Evolutionary conservation across 2,888 invertebrate genomes (phyloP).

Genomic region (Eupsilia transversa): DNA sequence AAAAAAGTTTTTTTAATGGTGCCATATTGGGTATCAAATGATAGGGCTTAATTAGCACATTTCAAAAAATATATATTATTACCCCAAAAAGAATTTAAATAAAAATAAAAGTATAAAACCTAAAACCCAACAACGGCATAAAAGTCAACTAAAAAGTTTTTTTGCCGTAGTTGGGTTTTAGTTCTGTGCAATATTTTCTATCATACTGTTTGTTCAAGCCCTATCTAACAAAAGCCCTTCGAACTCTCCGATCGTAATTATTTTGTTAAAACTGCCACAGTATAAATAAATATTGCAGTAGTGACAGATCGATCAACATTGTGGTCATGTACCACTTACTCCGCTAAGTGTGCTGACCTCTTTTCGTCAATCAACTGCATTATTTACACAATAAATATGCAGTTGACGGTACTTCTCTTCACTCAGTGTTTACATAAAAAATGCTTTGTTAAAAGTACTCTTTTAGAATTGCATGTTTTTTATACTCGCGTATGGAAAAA

Average conservation of each 20-base stretch:
- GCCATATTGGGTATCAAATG: no score
- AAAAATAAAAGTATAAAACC: no score
- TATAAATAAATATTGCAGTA: slow-evolving; percentile 45
- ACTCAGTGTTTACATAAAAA: slow-evolving; percentile 14
- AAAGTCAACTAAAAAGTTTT: no score
- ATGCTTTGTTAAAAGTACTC: slow-evolving; percentile 4
- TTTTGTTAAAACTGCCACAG: slow-evolving; percentile 47
- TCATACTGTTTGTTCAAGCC: neutral
- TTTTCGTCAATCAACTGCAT: slow-evolving; percentile 32
- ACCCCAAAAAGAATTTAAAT: no score
- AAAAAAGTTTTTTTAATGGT: no score
- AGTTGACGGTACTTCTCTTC: slow-evolving; percentile 28
- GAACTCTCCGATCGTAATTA: slow-evolving; percentile 14
- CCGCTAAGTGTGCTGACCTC: slow-evolving; percentile 37
- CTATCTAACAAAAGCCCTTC: neutral
- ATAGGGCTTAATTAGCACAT: no score
- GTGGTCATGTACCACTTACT: neutral
- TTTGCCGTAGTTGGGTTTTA: no score
- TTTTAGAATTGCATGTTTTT: neutral
- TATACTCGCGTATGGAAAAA: neutral
- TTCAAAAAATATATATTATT: no score
- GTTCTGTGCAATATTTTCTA: neutral
- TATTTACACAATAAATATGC: slow-evolving; percentile 39
- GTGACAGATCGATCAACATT: slow-evolving; percentile 23
- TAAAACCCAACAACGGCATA: no score